Evolutionary conservation across 2,797 vertebrate genomes (phyloP), one percentile per base, ranked within the genome.

Genomic region (Sylvia borin): DNA sequence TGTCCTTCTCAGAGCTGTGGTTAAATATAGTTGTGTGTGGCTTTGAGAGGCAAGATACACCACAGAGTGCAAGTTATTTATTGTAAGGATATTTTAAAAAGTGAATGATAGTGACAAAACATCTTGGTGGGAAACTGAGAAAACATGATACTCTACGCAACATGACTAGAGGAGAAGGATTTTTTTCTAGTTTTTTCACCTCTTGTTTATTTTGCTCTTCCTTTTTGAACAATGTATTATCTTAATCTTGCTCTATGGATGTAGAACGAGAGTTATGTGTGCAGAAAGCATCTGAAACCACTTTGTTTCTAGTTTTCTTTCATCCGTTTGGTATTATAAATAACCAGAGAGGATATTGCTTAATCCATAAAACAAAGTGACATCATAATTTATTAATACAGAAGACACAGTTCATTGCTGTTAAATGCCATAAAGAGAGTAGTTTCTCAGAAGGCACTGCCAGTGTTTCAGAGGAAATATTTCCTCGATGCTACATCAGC

Each of bases 381-480:
- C 92, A 93, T 88, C 61, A 77, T 97, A 92, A 97, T 96, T 97
- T 96, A 96, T 97, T 93, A 97, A 93, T 93, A 90, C 60, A 80
- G 61, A 96, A 95, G 89, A 91, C 75, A 75, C 62, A 78, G 62
- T 74, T 96, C 51, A 71, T 96, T 93, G 94, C 78, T 78, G 75
- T 96, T 96, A 93, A 95, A 88, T 53, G 83, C 66, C 72, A 67
- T 89, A 70, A 97, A 75, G 62, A 92, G 88, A 91, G 86, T 36
- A 57, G 90, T 96, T 97, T 97, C 95, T 92, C 88, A 93, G 80
- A 92, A 91, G 76, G 66, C 93, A 95, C 19, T 77, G 85, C 92
- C 88, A 66, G 47, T 48, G 48, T 83, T 64, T 93, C 73, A 94
- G 78, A 91, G 89, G 68, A 93, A 95, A 95, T 62, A 40, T 64